Evolutionary conservation across 1,140 invertebrate genomes (phyloP).

Genomic region (Pentalonia nigronervosa): DNA sequence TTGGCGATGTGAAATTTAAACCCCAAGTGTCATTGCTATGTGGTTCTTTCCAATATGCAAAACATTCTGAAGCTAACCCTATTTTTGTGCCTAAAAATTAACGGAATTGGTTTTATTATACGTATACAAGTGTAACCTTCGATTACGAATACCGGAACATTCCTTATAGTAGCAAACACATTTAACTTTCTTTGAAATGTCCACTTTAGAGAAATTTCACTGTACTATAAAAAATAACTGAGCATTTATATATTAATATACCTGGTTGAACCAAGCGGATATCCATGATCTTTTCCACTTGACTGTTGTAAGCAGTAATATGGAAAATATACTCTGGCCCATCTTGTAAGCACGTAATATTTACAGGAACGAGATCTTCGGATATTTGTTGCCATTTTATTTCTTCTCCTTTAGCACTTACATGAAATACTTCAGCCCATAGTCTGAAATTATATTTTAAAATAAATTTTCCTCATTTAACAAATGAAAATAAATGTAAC

Average conservation of each 20-base stretch:
- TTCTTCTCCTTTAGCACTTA: slow-evolving; percentile 86
- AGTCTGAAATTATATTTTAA: slow-evolving; percentile 70
- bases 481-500: neutral
- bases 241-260: slow-evolving; percentile 65
- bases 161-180: neutral
- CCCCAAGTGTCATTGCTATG: slow-evolving; percentile 98
- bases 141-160: neutral
- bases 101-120: neutral
- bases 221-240: neutral
- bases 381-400: slow-evolving; percentile 97
- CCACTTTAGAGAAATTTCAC: neutral
- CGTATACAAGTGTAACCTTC: neutral
- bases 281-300: slow-evolving; percentile 97
- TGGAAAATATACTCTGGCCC: slow-evolving; percentile 95
- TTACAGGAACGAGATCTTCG: slow-evolving; percentile 96
- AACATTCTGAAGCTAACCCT: slow-evolving; percentile 96
- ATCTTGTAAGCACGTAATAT: slow-evolving; percentile 96
- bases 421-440: slow-evolving; percentile 97
- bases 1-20: slow-evolving; percentile 94
- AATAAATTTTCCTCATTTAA: neutral
- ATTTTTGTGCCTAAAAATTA: slow-evolving; percentile 84
- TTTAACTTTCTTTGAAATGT: neutral
- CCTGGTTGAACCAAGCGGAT: slow-evolving; percentile 95
- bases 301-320: slow-evolving; percentile 97
- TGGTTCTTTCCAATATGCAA: slow-evolving; percentile 97